Conservation (phyloP, 2,113 vertebrate species). For the Passer domesticus region DNA sequence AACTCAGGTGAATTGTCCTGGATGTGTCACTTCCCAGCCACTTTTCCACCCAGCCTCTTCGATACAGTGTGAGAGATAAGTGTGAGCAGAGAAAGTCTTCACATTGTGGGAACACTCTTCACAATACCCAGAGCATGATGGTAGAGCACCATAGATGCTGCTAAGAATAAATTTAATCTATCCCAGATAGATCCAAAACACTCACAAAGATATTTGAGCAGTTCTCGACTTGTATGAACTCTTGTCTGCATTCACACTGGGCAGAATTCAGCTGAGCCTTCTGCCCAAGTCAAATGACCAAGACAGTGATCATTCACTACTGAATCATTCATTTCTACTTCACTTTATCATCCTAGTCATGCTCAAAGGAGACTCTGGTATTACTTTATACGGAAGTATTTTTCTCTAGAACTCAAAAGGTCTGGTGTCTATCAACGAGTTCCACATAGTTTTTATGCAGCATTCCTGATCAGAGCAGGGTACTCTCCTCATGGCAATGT, state of each 20-base stretch:
- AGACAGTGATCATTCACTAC: not conserved
- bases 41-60: not conserved
- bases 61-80: not conserved
- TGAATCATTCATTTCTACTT: slow-evolving; percentile 25
- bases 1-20: not conserved
- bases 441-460: not conserved
- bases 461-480: not conserved
- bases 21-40: not conserved
- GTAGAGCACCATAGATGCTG: not conserved
- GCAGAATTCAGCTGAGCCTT: not conserved
- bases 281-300: not conserved
- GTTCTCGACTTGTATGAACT: not conserved
- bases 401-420: not conserved
- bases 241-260: not conserved
- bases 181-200: not conserved
- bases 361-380: not conserved
- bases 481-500: not conserved
- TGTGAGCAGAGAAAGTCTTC: not conserved
- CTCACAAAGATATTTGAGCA: not conserved
- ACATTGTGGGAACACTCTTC: not conserved
- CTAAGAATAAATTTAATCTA: not conserved
- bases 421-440: not conserved
- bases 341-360: not conserved
- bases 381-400: not conserved
- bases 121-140: not conserved